These are phyloP conservation scores for Gopherus evgoodei DNA, from an alignment of 2,113 vertebrate genomes.

Conservation along the genomic window DNA sequence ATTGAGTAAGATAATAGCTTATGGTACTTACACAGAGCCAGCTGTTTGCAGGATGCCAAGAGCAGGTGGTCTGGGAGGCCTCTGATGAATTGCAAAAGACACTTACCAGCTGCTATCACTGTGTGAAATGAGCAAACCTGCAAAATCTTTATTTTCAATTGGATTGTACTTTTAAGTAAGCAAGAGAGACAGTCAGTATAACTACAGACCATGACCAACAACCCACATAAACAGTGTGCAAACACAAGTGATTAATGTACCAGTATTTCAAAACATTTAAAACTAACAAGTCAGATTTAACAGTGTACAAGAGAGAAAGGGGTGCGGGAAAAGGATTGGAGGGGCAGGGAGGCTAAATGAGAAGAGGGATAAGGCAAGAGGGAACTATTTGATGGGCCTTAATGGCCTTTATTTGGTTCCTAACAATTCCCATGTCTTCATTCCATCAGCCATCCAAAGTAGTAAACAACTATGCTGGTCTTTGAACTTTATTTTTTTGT, in stretches of 20 bases:
- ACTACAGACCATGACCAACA: slow-evolving; percentile 84
- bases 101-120: slow-evolving; percentile 85
- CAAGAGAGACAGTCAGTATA: slow-evolving; percentile 82
- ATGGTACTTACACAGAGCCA: slow-evolving; percentile 82
- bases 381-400: slow-evolving; percentile 63
- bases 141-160: slow-evolving; percentile 87
- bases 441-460: slow-evolving; percentile 45
- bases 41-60: slow-evolving; percentile 84
- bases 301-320: slow-evolving; percentile 37
- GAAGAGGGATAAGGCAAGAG: slow-evolving; percentile 22
- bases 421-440: slow-evolving; percentile 52
- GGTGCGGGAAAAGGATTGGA: not conserved
- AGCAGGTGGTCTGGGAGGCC: slow-evolving; percentile 86
- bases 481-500: slow-evolving; percentile 49
- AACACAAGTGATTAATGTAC: slow-evolving; percentile 83
- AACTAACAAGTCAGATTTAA: slow-evolving; percentile 69
- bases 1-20: slow-evolving; percentile 83
- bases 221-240: slow-evolving; percentile 80
- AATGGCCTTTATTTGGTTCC: slow-evolving; percentile 56
- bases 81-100: slow-evolving; percentile 88
- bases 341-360: not conserved
- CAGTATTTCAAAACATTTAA: slow-evolving; percentile 75
- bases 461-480: slow-evolving; percentile 60
- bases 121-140: slow-evolving; percentile 86
- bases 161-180: slow-evolving; percentile 86